phyloP scores from a whole-genome alignment of 2,113 vertebrate genomes.

The Eretmochelys imbricata region DNA sequence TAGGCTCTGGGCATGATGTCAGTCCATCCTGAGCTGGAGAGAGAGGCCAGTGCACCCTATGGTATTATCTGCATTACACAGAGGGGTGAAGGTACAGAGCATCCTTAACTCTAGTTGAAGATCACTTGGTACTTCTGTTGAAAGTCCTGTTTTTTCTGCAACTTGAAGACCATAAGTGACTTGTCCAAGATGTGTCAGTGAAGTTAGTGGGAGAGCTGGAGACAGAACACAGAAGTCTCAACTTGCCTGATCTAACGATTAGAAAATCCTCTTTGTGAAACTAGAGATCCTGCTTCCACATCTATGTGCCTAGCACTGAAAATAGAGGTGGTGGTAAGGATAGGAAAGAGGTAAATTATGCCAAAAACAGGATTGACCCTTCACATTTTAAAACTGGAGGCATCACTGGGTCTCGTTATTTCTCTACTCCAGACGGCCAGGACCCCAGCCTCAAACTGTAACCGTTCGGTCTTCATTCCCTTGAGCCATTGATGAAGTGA shows the following conservation, averaged over 20 bases:
- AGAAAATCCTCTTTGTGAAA: not conserved
- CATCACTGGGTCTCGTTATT: not conserved
- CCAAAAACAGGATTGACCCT: not conserved
- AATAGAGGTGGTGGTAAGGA: not conserved
- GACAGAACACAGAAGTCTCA: not conserved
- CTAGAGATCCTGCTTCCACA: not conserved
- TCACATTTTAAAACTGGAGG: not conserved
- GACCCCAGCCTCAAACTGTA: not conserved
- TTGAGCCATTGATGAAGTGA: not conserved
- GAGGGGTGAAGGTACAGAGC: not conserved
- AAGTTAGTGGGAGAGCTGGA: not conserved
- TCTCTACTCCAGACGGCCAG: not conserved
- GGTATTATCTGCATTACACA: not conserved
- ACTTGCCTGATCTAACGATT: not conserved
- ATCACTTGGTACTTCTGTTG: not conserved
- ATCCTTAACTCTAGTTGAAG: not conserved
- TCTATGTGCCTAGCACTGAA: not conserved
- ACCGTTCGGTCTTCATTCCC: not conserved
- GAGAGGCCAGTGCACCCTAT: not conserved
- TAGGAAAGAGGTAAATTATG: not conserved
- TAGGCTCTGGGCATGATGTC: not conserved
- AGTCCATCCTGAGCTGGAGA: not conserved
- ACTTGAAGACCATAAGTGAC: not conserved
- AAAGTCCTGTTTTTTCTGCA: not conserved
- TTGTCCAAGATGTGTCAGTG: not conserved